Evolutionary conservation across 2,113 vertebrate species (phyloP).

Genomic region (Calidris pygmaea): DNA sequence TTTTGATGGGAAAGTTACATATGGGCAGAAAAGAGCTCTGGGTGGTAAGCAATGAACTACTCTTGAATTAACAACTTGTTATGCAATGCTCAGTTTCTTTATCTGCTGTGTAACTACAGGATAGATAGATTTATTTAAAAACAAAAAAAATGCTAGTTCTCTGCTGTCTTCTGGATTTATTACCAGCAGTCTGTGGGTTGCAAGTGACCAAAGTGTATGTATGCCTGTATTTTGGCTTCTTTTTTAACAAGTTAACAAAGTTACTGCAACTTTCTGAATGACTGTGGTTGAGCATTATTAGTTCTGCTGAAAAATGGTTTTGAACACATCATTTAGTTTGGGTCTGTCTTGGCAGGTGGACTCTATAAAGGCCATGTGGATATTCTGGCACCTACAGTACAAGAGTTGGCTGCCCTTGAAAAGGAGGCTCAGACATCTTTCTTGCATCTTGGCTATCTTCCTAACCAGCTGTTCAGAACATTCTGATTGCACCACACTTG

Average conservation of each 20-base stretch:
- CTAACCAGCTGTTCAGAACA: constrained; percentile 94
- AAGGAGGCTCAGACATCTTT: constrained; percentile 97
- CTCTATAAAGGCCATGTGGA: constrained; percentile 95
- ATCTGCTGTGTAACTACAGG: neutral
- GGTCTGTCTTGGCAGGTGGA: constrained; percentile 80
- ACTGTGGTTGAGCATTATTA: neutral
- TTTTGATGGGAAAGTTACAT: constrained; percentile 96
- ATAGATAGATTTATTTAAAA: neutral
- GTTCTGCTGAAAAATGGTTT: constrained; percentile 2
- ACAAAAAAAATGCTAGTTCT: neutral
- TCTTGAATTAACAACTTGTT: neutral
- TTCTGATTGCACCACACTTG: constrained; percentile 77
- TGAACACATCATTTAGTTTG: neutral
- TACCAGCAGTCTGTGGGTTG: neutral
- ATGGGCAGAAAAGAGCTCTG: constrained; percentile 86
- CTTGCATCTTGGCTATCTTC: constrained; percentile 93
- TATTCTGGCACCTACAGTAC: constrained; percentile 91
- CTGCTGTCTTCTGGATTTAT: neutral
- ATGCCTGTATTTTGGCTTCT: neutral
- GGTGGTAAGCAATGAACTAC: constrained; percentile 76
- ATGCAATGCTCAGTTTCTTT: neutral
- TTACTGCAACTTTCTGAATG: neutral
- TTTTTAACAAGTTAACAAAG: neutral
- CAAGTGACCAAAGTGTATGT: neutral
- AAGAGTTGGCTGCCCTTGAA: constrained; percentile 91